Base-by-base conservation (phyloP, 2,888 invertebrate genomes). In the Tachina fera region DNA sequence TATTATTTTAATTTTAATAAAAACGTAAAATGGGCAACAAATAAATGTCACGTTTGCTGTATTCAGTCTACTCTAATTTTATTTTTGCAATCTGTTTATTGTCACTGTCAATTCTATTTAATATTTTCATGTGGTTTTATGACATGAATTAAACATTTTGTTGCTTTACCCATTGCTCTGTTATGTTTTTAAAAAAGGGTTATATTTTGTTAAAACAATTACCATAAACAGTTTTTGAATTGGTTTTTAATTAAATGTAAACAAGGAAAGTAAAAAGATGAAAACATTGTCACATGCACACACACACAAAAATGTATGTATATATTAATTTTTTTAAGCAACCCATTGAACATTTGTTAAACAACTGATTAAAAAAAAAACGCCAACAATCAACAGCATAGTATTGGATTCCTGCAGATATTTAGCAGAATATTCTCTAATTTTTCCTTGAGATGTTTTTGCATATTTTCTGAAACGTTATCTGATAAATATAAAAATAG, bases 241-340 rank as follows among this genome's bases (percentile, higher is more conserved):
- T 71, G 56, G 22, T 86, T 86, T 86, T 86, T 86, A 86, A 86
- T 86, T 86, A 86, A 86, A 86, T 75, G 71, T 78, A 82, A 86
- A 86, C 70, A 85, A 60, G 9, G 72, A 78, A 16, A 74, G 49
- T 53, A 11, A 77, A 78, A 16, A 49, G 43, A 43, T 47, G 13
- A 72, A 31, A 31, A 65, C 45, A 41, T 68, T 68, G 49, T 39
- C n/a, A 68, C 19, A 77, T 13, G n/a, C 10, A 16, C 9, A 53
- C 10, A 6, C 14, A 45, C 67, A 65, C 45, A 47, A 45, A 49
- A 13, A n/a, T 3, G 11, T 16, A 43, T 9, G 6, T 9, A 60
- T 6, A 31, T 6, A 41, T 9, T n/a, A 6, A 6, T 22, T 31
- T 31, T 31, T 6, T 31, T 31, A 31, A 6, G 6, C 31, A 41